Base-by-base conservation (phyloP, 2,888 invertebrate species). In the Liodrosophila aerea region DNA sequence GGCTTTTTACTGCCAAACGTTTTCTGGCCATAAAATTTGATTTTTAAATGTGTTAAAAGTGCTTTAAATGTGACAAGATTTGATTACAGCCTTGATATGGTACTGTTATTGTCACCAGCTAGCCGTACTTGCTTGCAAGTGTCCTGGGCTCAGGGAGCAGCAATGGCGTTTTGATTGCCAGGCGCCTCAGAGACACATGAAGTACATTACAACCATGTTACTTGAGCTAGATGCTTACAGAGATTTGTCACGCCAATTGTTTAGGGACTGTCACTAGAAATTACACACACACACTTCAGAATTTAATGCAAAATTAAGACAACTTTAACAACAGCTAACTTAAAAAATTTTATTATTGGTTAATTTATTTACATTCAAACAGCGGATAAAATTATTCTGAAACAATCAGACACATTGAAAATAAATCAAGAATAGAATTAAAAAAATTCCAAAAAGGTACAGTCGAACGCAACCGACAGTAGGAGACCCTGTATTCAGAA, bases 11-110 rank as follows among this genome's bases (percentile, higher is more conserved):
- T 46, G 73, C 54, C 58, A 54, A 66, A 70, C 71, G 61, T 70
- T 66, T 62, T 50, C 45, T 65, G 69, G 72, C 62, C 72, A 73
- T 81, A 65, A 81, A 78, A 81, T 81, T 64, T 73, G 76, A 80
- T 81, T 80, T 80, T 77, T 72, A 76, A 76, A 81, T 80, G 81
- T 81, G 78, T 76, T 76, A 80, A 78, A 77, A 76, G 81, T 69
- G 72, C 76, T 77, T 76, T 81, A 76, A 77, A 67, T 81, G 81
- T 65, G 77, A 63, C 77, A 65, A 69, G 74, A 80, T 81, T 77
- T 76, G 72, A 77, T 76, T 77, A 69, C 54, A 59, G 56, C 41
- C 50, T n/a, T n/a, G n/a, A n/a, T n/a, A n/a, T 54, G 22, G 3
- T 22, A 5, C 45, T 61, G 44, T 15, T 53, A 40, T 39, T 47